Conservation (phyloP, 92 coral and sea anemone genomes). For the Porites rus region DNA sequence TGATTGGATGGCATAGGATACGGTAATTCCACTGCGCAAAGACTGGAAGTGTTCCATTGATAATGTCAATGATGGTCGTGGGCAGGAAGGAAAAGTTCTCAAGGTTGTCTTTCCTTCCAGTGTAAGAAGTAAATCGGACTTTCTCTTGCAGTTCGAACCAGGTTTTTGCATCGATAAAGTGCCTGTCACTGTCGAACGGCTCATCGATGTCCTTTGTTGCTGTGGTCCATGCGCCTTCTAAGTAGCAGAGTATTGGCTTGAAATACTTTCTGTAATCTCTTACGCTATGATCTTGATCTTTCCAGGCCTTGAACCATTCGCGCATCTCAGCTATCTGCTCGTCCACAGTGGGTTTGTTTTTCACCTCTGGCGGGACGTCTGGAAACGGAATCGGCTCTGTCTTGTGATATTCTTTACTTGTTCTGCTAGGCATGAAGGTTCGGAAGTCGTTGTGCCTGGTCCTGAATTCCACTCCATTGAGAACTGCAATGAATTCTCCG, state of each 20-base stretch:
- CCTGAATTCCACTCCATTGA: slow-evolving; percentile 62
- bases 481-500: slow-evolving; percentile 87
- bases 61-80: slow-evolving; percentile 81
- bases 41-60: slow-evolving; percentile 76
- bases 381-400: slow-evolving; percentile 77
- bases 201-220: slow-evolving; percentile 75
- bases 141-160: slow-evolving; percentile 96
- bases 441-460: slow-evolving; percentile 86
- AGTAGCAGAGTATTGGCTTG: slow-evolving; percentile 85
- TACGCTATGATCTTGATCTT: slow-evolving; percentile 64
- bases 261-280: slow-evolving; percentile 92
- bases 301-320: slow-evolving; percentile 94
- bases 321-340: slow-evolving; percentile 85
- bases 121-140: slow-evolving; percentile 92
- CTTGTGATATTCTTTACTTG: slow-evolving; percentile 64
- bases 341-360: slow-evolving; percentile 47
- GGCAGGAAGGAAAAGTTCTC: slow-evolving; percentile 93
- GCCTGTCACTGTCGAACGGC: slow-evolving; percentile 93
- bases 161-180: slow-evolving; percentile 87
- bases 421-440: slow-evolving; percentile 73
- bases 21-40: slow-evolving; percentile 91
- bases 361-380: slow-evolving; percentile 83
- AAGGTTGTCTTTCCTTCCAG: slow-evolving; percentile 93
- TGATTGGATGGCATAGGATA: slow-evolving; percentile 75
- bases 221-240: slow-evolving; percentile 64